phyloP scores from a whole-genome alignment of 2,888 invertebrate genomes.

The Spodoptera exigua region DNA sequence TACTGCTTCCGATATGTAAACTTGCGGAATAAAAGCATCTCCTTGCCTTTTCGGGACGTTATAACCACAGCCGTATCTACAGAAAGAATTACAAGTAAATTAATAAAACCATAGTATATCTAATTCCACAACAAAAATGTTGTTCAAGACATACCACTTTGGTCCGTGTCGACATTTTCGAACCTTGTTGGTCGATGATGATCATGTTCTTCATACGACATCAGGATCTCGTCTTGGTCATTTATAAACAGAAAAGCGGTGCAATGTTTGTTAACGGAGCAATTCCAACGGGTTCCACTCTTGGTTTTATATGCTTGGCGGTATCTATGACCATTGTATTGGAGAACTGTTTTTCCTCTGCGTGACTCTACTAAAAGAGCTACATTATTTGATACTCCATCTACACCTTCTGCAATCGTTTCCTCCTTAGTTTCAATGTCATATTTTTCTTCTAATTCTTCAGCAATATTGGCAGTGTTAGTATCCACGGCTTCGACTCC shows the following conservation, averaged over 20 bases:
- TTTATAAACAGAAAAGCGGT: conserved; percentile 73
- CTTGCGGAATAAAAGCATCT: conserved; percentile 79
- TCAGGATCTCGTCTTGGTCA: conserved; percentile 74
- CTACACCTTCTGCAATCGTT: conserved; percentile 21
- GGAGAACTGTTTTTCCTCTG: conserved; percentile 72
- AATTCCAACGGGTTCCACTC: conserved; percentile 75
- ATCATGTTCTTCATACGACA: conserved; percentile 68
- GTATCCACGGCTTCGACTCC: too few relatives aligned
- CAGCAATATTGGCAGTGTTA: neutral
- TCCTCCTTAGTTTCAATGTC: neutral
- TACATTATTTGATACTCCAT: conserved; percentile 45
- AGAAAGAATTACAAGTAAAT: conserved; percentile 25
- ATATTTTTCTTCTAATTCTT: conserved; percentile 6
- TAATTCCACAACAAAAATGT: too few relatives aligned
- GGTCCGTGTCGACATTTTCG: conserved; percentile 55
- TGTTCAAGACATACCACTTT: conserved; percentile 61
- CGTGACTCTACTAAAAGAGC: conserved; percentile 72
- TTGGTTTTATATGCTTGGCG: conserved; percentile 72
- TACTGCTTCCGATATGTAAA: conserved; percentile 83
- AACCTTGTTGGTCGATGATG: conserved; percentile 60
- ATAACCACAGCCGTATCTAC: conserved; percentile 78
- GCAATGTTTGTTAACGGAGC: conserved; percentile 73
- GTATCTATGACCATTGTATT: conserved; percentile 75
- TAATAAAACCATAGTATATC: too few relatives aligned
- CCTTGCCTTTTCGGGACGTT: conserved; percentile 83